Evolutionary conservation across 2,113 vertebrate genomes (phyloP).

Genomic region (Varanus salvator): DNA sequence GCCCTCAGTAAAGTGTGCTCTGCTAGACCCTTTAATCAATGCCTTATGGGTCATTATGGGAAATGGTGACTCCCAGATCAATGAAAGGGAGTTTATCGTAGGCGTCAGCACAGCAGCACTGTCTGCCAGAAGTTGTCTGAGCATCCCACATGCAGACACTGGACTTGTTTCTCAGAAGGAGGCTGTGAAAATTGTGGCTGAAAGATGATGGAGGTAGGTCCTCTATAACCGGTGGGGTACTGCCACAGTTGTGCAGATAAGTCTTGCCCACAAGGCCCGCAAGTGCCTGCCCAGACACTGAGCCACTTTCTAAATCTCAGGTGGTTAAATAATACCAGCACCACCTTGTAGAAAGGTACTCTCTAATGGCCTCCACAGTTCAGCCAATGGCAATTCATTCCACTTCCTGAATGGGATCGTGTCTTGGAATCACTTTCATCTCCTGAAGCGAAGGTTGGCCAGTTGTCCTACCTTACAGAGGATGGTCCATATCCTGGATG

Average conservation of each 20-base stretch:
- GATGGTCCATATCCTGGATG: too few relatives aligned
- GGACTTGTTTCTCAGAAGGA: background rate
- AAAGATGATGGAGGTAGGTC: background rate
- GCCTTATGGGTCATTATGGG: background rate
- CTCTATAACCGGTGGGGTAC: background rate
- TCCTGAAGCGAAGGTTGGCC: background rate
- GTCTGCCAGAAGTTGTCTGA: background rate
- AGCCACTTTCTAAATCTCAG: too few relatives aligned
- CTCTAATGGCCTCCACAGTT: background rate
- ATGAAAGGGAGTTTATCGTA: background rate
- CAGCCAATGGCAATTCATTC: too few relatives aligned
- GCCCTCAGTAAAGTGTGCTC: background rate
- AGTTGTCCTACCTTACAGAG: too few relatives aligned
- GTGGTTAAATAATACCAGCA: background rate
- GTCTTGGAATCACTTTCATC: too few relatives aligned
- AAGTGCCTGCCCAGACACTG: too few relatives aligned
- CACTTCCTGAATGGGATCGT: background rate
- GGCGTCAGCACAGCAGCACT: too few relatives aligned
- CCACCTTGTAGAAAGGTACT: background rate
- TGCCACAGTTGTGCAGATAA: background rate
- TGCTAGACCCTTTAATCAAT: background rate
- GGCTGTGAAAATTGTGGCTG: background rate
- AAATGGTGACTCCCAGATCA: background rate
- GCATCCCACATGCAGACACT: background rate
- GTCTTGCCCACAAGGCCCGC: too few relatives aligned